These are phyloP conservation scores for Montifringilla adamsi DNA, from an alignment of 2,113 vertebrate species.

Conservation along the genomic window DNA sequence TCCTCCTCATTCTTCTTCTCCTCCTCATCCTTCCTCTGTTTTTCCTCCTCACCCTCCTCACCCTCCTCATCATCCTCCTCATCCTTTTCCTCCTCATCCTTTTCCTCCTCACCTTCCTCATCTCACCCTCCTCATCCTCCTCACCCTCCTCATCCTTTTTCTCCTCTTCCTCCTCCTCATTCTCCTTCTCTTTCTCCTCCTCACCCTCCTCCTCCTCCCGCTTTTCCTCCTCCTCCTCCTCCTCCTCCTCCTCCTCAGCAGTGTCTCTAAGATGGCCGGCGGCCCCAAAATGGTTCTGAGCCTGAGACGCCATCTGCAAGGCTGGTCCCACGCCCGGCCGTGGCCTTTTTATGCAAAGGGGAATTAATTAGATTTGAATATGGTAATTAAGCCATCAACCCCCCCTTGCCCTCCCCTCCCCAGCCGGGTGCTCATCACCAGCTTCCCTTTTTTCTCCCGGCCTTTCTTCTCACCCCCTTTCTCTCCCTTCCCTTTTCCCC, in stretches of 20 bases:
- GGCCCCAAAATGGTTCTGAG: conserved; percentile 78
- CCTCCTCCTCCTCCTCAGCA: neutral
- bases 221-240: neutral
- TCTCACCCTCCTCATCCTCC: neutral
- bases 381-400: conserved; percentile 53
- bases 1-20: neutral
- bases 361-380: conserved; percentile 85
- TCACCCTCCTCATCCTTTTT: neutral
- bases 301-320: conserved; percentile 75
- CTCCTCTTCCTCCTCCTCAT: neutral
- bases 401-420: neutral
- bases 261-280: conserved; percentile 38
- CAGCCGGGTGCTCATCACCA: neutral
- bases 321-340: conserved; percentile 72
- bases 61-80: fast-evolving
- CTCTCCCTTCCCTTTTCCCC: neutral
- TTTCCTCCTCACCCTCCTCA: fast-evolving
- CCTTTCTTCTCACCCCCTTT: conserved; percentile 31
- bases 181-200: neutral
- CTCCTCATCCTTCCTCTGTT: neutral
- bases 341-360: conserved; percentile 80
- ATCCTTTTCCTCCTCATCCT: no score
- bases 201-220: neutral
- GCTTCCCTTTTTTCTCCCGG: neutral
- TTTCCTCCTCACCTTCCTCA: neutral